Conservation (phyloP, 2,797 vertebrate species). For the Coranthus polyacanthus region DNA sequence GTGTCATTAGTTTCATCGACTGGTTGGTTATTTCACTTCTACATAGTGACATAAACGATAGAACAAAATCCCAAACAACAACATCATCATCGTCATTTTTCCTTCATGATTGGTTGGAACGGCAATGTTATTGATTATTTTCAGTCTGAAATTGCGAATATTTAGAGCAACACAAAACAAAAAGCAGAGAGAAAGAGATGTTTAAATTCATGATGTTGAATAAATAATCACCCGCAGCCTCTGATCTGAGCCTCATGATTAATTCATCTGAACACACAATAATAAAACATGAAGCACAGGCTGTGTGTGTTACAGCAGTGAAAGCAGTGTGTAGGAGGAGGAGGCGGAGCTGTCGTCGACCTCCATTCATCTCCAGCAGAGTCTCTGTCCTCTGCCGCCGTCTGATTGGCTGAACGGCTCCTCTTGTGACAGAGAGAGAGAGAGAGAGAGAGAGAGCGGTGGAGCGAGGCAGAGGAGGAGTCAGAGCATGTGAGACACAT, state of each 20-base stretch:
- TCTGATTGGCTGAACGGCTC: constrained; percentile 55
- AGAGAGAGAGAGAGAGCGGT: constrained; percentile 11
- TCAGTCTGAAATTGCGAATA: background rate
- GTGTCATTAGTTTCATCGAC: too few relatives aligned
- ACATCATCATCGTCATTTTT: too few relatives aligned
- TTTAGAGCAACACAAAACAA: background rate
- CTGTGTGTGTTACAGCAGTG: too few relatives aligned
- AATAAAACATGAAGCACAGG: constrained; percentile 41
- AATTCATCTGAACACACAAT: constrained; percentile 52
- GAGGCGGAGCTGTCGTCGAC: constrained; percentile 39
- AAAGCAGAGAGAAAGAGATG: background rate
- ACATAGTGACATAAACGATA: too few relatives aligned
- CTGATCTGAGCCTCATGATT: constrained; percentile 57
- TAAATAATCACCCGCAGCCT: constrained; percentile 43
- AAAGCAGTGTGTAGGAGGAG: constrained; percentile 4
- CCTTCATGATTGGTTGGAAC: too few relatives aligned
- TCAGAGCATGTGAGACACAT: constrained; percentile 71
- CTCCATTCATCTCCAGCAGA: constrained; percentile 71
- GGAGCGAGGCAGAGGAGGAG: constrained; percentile 54
- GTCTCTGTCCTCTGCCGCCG: constrained; percentile 38
- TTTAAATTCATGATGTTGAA: constrained; percentile 44
- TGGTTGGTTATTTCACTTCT: too few relatives aligned
- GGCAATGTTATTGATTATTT: background rate
- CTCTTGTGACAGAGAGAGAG: constrained; percentile 15
- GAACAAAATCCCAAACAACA: too few relatives aligned